These are phyloP conservation scores for Sclerodermus sp. DNA, from an alignment of 2,888 invertebrate genomes.

Conservation along the genomic window DNA sequence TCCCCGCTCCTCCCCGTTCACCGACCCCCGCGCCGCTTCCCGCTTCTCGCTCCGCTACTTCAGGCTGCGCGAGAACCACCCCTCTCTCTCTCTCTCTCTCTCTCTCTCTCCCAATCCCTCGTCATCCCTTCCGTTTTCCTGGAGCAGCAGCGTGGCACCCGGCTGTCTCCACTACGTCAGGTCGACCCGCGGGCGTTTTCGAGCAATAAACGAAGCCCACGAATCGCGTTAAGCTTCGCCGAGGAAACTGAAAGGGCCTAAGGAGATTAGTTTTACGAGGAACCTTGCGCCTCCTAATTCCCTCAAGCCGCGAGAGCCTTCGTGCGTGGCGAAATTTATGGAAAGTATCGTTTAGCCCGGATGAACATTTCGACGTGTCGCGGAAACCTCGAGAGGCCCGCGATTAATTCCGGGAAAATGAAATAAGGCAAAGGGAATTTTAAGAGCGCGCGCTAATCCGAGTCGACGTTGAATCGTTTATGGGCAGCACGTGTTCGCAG, in stretches of 20 bases:
- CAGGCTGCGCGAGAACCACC: slow-evolving; percentile 3
- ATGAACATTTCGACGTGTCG: too few relatives aligned
- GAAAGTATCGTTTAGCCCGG: too few relatives aligned
- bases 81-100: slow-evolving; percentile 5
- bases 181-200: slow-evolving; percentile 8
- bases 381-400: too few relatives aligned
- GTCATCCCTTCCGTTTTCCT: slow-evolving; percentile 6
- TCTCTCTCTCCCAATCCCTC: slow-evolving; percentile 17
- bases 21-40: slow-evolving; percentile 2
- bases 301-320: neutral
- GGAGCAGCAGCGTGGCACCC: neutral
- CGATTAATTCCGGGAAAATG: too few relatives aligned
- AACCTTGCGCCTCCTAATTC: neutral
- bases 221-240: slow-evolving; percentile 4
- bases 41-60: slow-evolving; percentile 6
- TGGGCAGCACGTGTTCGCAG: neutral
- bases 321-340: too few relatives aligned
- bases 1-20: too few relatives aligned
- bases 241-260: neutral
- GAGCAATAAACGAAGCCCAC: slow-evolving; percentile 16
- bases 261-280: slow-evolving; percentile 6
- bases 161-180: slow-evolving; percentile 2
- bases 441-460: too few relatives aligned
- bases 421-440: too few relatives aligned
- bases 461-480: neutral